Evolutionary conservation across 2,888 invertebrate species (phyloP), one percentile per base, ranked within the genome.

Genomic region (Cephus spinipes): DNA sequence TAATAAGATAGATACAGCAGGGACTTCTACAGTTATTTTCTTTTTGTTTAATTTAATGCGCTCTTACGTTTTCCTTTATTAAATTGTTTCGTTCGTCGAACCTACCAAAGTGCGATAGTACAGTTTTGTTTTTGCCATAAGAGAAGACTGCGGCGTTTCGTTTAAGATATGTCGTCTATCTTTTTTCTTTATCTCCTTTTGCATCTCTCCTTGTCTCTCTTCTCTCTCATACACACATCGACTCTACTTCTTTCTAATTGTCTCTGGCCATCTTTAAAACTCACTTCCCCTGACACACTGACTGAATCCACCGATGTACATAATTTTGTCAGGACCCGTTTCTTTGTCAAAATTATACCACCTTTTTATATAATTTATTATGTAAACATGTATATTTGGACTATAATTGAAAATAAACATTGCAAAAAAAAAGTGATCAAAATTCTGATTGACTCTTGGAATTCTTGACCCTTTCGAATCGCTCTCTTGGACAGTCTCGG

Each of bases 351-450:
- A 90, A 89, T 89, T 89, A 90, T 86, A 89, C 88, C 87, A 89
- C 55, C 55, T 89, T 90, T 90, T 90, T 90, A 90, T 90, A 90
- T 90, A 90, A 90, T 89, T 90, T 90, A 89, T 89, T 89, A 90
- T 90, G 90, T 90, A 90, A 90, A 90, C 90, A 90, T 90, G 90
- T 90, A 90, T 90, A 90, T 90, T 90, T 90, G 89, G 89, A 90
- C 89, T 89, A 89, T 87, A 89, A 88, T 85, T 90, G 89, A 89
- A 90, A 90, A 90, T 90, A 90, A 90, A 90, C 84, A 90, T 89
- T 90, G 88, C 87, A 87, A 89, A 87, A 86, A 87, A 87, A 87
- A 86, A 87, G 86, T 82, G 81, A 88, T 87, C 85, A 85, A 86
- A 87, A 85, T 87, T 86, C 81, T 86, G 82, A 83, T 85, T 84